Percentiles rank a stretch among this genome's conserved stretches.
Evolutionary conservation across 2,113 vertebrate species (phyloP).

Genomic region (Merops nubicus): DNA sequence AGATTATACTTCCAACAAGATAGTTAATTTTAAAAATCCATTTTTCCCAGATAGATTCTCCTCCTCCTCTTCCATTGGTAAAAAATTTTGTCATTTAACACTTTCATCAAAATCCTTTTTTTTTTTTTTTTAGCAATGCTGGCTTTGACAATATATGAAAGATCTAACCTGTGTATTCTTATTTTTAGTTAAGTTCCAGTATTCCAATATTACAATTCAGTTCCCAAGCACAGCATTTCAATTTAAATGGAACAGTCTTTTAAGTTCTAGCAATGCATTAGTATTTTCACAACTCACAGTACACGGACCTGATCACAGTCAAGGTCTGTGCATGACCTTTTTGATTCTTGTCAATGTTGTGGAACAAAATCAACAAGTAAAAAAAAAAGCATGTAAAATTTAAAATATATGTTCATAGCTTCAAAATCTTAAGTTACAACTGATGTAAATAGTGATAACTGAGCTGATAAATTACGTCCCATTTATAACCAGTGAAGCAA

Average conservation of each 20-base stretch:
- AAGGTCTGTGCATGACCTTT: background rate
- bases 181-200: background rate
- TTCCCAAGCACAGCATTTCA: background rate
- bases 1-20: background rate
- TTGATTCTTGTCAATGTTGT: background rate
- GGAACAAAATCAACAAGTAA: background rate
- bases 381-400: background rate
- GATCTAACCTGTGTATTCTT: background rate
- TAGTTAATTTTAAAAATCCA: background rate
- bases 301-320: background rate
- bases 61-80: background rate
- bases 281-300: background rate
- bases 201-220: background rate
- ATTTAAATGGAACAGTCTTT: background rate
- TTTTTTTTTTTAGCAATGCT: background rate
- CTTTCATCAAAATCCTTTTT: background rate
- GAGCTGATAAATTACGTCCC: background rate
- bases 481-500: background rate
- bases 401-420: background rate
- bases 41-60: background rate
- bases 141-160: background rate
- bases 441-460: background rate
- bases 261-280: background rate
- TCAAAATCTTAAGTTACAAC: background rate
- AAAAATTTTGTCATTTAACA: background rate